Percentiles rank a stretch among this genome's conserved stretches.
Conservation (phyloP, 1,140 invertebrate species). For the Drosophila rhopaloa region DNA sequence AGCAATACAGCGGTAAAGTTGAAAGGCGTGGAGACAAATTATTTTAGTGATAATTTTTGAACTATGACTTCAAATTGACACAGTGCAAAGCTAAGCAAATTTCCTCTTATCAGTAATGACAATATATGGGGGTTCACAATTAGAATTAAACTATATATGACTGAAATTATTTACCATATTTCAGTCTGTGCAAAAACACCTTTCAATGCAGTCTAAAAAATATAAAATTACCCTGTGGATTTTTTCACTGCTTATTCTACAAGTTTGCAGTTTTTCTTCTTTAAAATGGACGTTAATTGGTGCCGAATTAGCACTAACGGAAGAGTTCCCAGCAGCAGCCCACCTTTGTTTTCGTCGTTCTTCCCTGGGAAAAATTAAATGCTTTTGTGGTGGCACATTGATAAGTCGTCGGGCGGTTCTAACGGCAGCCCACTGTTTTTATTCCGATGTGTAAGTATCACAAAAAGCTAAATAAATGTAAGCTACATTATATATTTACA, state of each 20-base stretch:
- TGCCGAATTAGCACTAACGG: slow-evolving; percentile 25
- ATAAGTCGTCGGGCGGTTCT: slow-evolving; percentile 69
- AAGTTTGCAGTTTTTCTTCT: not conserved
- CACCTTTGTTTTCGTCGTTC: slow-evolving; percentile 42
- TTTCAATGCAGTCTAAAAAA: not conserved
- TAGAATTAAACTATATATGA: not conserved
- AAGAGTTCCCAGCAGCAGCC: slow-evolving; percentile 76
- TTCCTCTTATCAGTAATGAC: slow-evolving; percentile 8
- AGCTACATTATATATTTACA: slow-evolving; percentile 11
- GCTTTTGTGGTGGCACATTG: slow-evolving; percentile 74
- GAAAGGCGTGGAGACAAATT: too few species aligned
- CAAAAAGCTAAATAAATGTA: not conserved
- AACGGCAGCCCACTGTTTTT: slow-evolving; percentile 77
- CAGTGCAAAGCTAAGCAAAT: not conserved
- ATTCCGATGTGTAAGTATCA: slow-evolving; percentile 22
- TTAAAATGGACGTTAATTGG: slow-evolving; percentile 1
- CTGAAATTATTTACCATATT: not conserved
- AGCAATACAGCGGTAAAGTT: too few species aligned
- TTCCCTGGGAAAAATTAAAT: slow-evolving; percentile 13
- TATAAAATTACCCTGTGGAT: not conserved
- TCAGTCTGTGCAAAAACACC: slow-evolving; percentile 1
- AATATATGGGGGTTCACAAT: too few species aligned
- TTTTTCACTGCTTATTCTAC: slow-evolving; percentile 1
- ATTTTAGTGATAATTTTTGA: too few species aligned
- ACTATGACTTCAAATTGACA: too few species aligned